A percentile compares a stretch with the other conserved stretches of the same genome.
phyloP scores from a whole-genome alignment of 2,113 vertebrate genomes.

The Amphiprion percula region DNA sequence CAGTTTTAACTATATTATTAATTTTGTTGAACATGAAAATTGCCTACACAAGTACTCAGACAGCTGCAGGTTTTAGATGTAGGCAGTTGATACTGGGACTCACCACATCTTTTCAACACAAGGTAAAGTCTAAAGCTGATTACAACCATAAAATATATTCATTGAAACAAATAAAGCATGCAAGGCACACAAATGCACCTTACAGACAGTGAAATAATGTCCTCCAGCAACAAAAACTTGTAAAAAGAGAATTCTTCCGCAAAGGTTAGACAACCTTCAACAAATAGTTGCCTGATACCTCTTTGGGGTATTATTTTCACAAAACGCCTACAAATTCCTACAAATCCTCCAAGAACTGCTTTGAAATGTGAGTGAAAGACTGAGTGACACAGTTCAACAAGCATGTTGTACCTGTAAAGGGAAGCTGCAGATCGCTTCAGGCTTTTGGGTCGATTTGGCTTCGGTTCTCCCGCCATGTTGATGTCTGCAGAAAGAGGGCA shows the following conservation, averaged over 20 bases:
- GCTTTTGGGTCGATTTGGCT: conserved; percentile 90
- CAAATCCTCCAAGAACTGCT: neutral
- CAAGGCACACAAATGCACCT: neutral
- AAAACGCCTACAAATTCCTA: neutral
- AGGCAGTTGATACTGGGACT: too few species aligned
- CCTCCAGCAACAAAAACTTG: too few species aligned
- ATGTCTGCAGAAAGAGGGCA: conserved; percentile 86
- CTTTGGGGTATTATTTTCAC: neutral
- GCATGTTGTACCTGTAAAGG: conserved; percentile 88
- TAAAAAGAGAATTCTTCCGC: too few species aligned
- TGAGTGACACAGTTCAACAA: neutral
- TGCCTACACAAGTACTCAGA: too few species aligned
- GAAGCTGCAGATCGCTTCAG: conserved; percentile 91
- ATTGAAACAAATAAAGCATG: too few species aligned
- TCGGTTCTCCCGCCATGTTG: conserved; percentile 97
- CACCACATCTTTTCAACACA: too few species aligned
- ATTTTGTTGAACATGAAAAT: too few species aligned
- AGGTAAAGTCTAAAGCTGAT: too few species aligned
- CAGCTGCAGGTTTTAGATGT: too few species aligned
- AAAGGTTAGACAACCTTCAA: neutral
- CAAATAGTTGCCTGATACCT: neutral
- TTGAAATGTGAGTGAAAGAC: neutral
- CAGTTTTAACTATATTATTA: too few species aligned
- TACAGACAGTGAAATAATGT: neutral
- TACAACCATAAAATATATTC: too few species aligned